Conservation (phyloP, 2,888 invertebrate genomes). For the Melanchra persicariae region DNA sequence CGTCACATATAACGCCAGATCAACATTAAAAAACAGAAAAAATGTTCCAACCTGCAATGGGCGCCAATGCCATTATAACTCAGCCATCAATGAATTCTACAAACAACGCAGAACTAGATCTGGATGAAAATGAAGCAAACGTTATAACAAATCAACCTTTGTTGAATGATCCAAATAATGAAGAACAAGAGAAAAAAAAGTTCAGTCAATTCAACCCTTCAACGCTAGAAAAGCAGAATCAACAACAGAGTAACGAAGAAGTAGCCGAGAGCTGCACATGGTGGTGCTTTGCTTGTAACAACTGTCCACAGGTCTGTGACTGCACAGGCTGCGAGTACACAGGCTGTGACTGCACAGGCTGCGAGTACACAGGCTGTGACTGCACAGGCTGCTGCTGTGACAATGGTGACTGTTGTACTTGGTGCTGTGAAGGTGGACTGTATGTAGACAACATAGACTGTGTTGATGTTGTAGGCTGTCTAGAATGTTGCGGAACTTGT, state of each 20-base stretch:
- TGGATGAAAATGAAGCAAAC: not conserved
- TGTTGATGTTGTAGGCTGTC: not conserved
- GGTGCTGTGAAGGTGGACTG: conserved; percentile 25
- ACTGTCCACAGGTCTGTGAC: conserved; percentile 2
- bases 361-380: too few species aligned
- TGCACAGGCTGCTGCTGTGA: conserved; percentile 15
- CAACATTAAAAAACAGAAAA: too few species aligned
- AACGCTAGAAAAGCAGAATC: not conserved
- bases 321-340: too few species aligned
- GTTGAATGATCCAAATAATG: not conserved
- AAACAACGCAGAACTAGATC: too few species aligned
- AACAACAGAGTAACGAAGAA: not conserved
- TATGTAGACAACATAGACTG: conserved; percentile 4
- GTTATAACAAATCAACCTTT: conserved; percentile 47
- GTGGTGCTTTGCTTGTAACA: not conserved
- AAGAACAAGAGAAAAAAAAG: conserved; percentile 1
- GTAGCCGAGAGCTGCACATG: not conserved
- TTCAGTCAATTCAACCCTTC: conserved; percentile 15
- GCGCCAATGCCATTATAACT: conserved; percentile 13
- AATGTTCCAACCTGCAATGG: too few species aligned
- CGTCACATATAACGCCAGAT: not conserved
- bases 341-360: not conserved
- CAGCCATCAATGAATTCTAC: too few species aligned
- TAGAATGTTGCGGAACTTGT: conserved; percentile 30
- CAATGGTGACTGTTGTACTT: not conserved